Evolutionary conservation across 2,113 vertebrate genomes (phyloP).

Genomic region (Oncorhynchus tshawytscha): DNA sequence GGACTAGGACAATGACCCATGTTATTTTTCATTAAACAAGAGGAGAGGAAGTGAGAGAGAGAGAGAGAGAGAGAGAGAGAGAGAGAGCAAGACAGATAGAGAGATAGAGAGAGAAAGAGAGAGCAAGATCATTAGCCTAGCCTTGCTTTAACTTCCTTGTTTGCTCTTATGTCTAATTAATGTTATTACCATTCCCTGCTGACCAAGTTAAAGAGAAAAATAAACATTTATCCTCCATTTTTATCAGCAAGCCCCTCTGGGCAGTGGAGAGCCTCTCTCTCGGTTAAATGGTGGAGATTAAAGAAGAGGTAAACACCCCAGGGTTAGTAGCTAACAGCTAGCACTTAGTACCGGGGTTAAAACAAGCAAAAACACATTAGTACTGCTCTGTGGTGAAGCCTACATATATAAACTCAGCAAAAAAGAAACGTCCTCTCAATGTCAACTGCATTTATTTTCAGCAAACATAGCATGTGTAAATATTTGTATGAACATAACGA

Average conservation of each 20-base stretch:
- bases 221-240: constrained; percentile 47
- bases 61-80: constrained; percentile 3
- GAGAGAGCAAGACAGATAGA: not conserved
- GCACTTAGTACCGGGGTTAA: not conserved
- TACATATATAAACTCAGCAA: too few relatives aligned
- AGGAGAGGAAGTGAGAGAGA: constrained; percentile 19
- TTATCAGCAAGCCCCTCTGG: constrained; percentile 35
- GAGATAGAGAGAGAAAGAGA: not conserved
- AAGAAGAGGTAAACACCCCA: not conserved
- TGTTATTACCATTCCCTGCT: constrained; percentile 35
- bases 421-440: too few relatives aligned
- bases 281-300: constrained; percentile 2
- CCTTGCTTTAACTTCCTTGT: constrained; percentile 30
- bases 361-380: not conserved
- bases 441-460: too few relatives aligned
- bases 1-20: constrained; percentile 4
- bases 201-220: constrained; percentile 42
- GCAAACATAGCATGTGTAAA: too few relatives aligned
- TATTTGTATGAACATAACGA: too few relatives aligned
- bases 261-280: constrained; percentile 21
- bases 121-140: constrained; percentile 35
- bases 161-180: constrained; percentile 51
- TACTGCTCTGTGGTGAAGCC: not conserved
- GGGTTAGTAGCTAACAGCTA: not conserved
- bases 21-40: constrained; percentile 28